Percentiles rank a stretch among this genome's conserved stretches.
phyloP scores from a whole-genome alignment of 2,888 invertebrate species.

The Sympetrum striolatum region DNA sequence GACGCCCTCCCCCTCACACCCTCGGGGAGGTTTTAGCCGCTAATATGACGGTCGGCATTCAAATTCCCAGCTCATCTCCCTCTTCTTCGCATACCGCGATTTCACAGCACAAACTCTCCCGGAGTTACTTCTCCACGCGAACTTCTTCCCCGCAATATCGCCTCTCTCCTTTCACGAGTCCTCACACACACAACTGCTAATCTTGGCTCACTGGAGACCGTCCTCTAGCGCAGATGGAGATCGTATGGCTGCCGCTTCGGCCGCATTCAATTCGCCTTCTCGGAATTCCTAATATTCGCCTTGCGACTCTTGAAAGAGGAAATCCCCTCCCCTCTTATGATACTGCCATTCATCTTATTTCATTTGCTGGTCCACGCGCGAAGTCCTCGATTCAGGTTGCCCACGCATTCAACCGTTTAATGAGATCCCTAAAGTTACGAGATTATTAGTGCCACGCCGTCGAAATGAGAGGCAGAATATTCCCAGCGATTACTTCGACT shows the following conservation, averaged over 20 bases:
- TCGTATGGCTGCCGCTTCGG: neutral
- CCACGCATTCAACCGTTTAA: slow-evolving; percentile 6
- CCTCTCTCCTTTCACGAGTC: neutral
- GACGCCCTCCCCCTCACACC: neutral
- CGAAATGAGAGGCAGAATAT: neutral
- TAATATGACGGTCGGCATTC: slow-evolving; percentile 42
- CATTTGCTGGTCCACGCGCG: slow-evolving; percentile 7
- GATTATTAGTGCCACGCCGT: neutral
- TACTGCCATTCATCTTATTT: neutral
- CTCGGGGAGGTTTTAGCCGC: slow-evolving; percentile 8
- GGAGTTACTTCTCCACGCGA: neutral
- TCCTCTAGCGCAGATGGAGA: slow-evolving; percentile 1
- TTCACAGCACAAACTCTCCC: neutral
- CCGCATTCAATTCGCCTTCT: slow-evolving; percentile 1
- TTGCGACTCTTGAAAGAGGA: neutral
- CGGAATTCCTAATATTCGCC: slow-evolving; percentile 32
- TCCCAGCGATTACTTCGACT: neutral
- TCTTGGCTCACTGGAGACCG: slow-evolving; percentile 4
- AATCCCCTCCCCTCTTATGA: neutral
- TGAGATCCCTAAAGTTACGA: slow-evolving; percentile 16
- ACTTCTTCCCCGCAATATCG: neutral
- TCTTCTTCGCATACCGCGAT: neutral
- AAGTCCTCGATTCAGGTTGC: neutral
- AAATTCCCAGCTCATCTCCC: slow-evolving; percentile 28
- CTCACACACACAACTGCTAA: neutral